Evolutionary conservation across 2,888 invertebrate species (phyloP), one percentile per base, ranked within the genome.

Genomic region (Limnephilus lunatus): DNA sequence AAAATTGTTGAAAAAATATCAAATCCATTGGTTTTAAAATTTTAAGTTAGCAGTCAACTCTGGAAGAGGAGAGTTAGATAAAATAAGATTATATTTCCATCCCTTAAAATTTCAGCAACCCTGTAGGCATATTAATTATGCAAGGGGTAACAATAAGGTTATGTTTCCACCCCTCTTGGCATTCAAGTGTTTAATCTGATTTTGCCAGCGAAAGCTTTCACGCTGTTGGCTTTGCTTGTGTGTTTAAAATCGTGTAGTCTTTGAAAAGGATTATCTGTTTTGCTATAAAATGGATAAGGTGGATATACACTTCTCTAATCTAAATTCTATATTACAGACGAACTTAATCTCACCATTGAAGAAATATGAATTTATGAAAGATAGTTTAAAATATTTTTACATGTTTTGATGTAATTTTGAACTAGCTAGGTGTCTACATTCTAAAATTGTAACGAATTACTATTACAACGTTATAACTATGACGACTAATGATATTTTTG

Each of bases 111-210:
- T 83, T 5, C 39, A 39, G 39, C 39, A 39, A 86, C 86, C 86
- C 39, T 86, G 44, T 86, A 30, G 44, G 86, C 30, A 48, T 88
- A 88, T 88, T 88, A 88, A 88, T 88, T 88, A 88, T 88, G 80
- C 88, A 68, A 80, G 88, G 88, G 88, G 88, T 80, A 88, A 68
- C 68, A 68, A 53, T 68, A 80, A 80, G 68, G 88, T 31, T 68
- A 35, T 32, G 31, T 35, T 53, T 53, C 68, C 88, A 80, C 53
- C 88, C 80, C 88, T 88, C 88, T 88, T 88, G 88, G 25, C 19
- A 80, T 68, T 68, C 80, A 68, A 88, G 88, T 19, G 80, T 88
- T 88, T 88, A 88, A 88, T 88, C 88, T 88, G 88, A 88, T 88
- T 88, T 88, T 88, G 32, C 35, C n/a, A 68, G 68, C 31, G 86